Base-by-base conservation (phyloP, 1,140 invertebrate genomes). In the Apis laboriosa region DNA sequence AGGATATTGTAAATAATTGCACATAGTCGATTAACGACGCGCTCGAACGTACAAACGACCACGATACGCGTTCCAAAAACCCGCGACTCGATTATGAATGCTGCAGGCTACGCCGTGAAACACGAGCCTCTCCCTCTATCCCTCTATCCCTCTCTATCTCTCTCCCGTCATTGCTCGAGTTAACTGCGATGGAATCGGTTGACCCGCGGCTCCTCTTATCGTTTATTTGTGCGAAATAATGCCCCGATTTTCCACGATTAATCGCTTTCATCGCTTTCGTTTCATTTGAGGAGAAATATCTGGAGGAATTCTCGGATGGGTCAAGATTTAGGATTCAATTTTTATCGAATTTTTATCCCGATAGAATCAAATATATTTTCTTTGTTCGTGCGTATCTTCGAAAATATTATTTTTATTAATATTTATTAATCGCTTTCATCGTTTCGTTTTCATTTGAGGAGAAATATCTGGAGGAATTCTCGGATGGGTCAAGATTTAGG, bases 1-100 rank as follows among this genome's bases (percentile, higher is more conserved):
- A 55, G 74, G 74, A 68, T 82, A 82, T 82, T 82, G 80, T 82
- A 82, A 82, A 82, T 82, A 82, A 82, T 82, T 82, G 74, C 80
- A 13, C 80, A 76, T 77, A 82, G 74, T 82, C 74, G 80, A 82
- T 82, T 77, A 82, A 77, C 73, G 56, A 58, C 56, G 73, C 73
- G 73, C 64, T 61, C 73, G 64, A 17, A 68, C 74, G 55, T 82
- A 63, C 64, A 77, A 76, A 68, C 64, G 71, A n/a, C 15, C 53
- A 12, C 12, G 60, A 24, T 12, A 12, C 5, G n/a, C 4, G 55
- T 17, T 24, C 64, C 74, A 76, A 82, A 82, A 82, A 82, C 80
- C 79, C 55, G 61, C 13, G 15, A 55, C 55, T 68, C 64, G 73
- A 76, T 82, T 77, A 82, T 77, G 74, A 67, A 82, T 51, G 64